A percentile compares a stretch with the other conserved stretches of the same genome.
These are phyloP conservation scores for Orthosia gothica DNA, from an alignment of 2,888 invertebrate genomes.

Conservation along the genomic window DNA sequence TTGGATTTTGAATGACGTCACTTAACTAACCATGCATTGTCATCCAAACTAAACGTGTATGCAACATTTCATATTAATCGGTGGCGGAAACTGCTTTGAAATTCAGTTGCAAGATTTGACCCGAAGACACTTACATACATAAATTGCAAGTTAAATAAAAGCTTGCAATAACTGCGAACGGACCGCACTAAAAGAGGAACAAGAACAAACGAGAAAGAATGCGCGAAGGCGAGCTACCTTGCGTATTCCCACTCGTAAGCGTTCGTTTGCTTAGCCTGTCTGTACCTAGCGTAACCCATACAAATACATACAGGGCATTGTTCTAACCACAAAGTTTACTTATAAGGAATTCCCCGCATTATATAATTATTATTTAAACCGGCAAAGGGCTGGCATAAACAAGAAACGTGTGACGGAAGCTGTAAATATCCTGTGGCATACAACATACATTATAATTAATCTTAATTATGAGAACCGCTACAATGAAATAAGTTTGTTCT, in stretches of 20 bases:
- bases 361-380: not conserved
- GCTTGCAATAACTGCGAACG: no score
- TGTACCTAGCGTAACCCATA: not conserved
- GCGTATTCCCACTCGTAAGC: not conserved
- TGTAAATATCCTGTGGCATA: constrained; percentile 26
- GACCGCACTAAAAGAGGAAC: no score
- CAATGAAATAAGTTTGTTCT: constrained; percentile 7
- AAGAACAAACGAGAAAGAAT: no score
- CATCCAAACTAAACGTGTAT: no score
- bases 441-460: constrained; percentile 12
- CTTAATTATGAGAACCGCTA: constrained; percentile 3
- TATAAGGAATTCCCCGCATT: constrained; percentile 21
- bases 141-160: no score
- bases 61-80: no score
- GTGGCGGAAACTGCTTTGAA: no score
- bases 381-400: constrained; percentile 15
- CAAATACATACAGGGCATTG: constrained; percentile 36
- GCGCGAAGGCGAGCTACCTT: not conserved
- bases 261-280: not conserved
- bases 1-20: no score
- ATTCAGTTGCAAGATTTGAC: no score
- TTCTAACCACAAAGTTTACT: constrained; percentile 5
- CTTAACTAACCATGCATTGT: no score
- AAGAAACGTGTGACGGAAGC: constrained; percentile 15
- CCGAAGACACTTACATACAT: no score